Conservation (phyloP, 2,797 vertebrate species). For the Craterocephalus amniculus region DNA sequence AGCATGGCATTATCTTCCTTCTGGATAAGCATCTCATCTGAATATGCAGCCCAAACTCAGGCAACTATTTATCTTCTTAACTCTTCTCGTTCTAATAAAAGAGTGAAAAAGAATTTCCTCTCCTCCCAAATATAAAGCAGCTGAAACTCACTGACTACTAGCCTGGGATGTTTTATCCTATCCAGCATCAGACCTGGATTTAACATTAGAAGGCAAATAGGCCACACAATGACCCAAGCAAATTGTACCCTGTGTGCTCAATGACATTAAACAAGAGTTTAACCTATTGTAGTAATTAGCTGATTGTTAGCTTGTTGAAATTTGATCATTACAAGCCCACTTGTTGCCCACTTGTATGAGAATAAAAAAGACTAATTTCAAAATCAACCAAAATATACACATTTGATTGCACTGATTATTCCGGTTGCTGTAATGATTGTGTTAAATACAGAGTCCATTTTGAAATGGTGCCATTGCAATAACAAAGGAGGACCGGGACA, state of each 20-base stretch:
- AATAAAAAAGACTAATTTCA: neutral
- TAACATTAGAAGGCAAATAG: neutral
- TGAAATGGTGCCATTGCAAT: neutral
- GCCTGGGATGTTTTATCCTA: neutral
- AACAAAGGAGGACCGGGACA: neutral
- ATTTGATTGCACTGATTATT: neutral
- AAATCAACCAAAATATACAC: neutral
- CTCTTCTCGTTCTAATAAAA: neutral
- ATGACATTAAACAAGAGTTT: neutral
- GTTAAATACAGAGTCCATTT: neutral
- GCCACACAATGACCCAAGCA: neutral
- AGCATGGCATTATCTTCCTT: neutral
- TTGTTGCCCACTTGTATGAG: neutral
- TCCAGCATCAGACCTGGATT: neutral
- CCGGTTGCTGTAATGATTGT: neutral
- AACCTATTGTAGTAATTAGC: neutral
- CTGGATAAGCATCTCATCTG: slow-evolving; percentile 1
- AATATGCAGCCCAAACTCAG: neutral
- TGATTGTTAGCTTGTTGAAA: neutral
- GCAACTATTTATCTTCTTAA: neutral
- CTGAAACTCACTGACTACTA: neutral
- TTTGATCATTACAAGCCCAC: neutral
- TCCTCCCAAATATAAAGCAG: neutral
- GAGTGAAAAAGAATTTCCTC: neutral
- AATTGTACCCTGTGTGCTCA: neutral